These are phyloP conservation scores for Steromphala cineraria DNA, from an alignment of 2,888 invertebrate genomes.

Conservation along the genomic window DNA sequence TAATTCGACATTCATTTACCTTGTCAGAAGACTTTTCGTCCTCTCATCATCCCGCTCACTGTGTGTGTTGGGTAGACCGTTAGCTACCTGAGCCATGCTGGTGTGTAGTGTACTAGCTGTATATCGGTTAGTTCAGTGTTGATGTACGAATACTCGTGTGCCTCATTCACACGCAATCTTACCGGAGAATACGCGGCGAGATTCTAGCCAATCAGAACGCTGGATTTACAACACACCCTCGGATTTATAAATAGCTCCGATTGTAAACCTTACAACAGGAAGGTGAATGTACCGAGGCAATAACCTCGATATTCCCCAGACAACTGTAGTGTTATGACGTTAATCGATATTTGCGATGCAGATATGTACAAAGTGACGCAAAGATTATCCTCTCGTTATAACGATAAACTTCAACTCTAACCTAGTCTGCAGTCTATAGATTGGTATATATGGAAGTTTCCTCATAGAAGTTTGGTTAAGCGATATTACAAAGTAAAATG, in stretches of 20 bases:
- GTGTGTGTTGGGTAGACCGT: background rate
- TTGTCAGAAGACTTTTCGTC: background rate
- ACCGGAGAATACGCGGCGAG: background rate
- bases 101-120: background rate
- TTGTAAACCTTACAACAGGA: no score
- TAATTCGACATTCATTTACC: background rate
- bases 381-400: no score
- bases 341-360: no score
- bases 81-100: background rate
- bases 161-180: background rate
- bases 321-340: no score
- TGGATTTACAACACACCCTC: background rate
- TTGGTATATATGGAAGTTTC: no score
- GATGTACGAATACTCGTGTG: background rate
- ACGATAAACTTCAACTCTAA: no score
- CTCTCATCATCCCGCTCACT: background rate
- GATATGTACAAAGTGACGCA: no score
- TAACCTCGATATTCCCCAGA: no score
- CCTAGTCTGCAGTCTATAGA: no score
- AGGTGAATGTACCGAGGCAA: no score
- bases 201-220: background rate
- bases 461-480: no score
- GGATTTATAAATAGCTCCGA: background rate
- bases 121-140: background rate
- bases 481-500: no score